These are phyloP conservation scores for Gallinago paraguaiae DNA, from an alignment of 2,113 vertebrate species.

Conservation along the genomic window DNA sequence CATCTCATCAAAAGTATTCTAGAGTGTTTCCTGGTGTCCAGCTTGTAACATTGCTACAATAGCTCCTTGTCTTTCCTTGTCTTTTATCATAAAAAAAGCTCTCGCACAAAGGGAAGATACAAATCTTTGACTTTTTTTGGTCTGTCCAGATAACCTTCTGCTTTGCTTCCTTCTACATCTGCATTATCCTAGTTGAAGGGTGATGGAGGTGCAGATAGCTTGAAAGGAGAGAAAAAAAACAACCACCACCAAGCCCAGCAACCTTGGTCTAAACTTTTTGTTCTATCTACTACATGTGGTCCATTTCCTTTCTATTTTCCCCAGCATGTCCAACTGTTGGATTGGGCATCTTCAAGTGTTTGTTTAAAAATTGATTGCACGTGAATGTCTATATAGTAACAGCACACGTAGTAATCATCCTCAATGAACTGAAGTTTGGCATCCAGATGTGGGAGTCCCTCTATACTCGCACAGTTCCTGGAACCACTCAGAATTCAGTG, in stretches of 20 bases:
- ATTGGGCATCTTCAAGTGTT: background rate
- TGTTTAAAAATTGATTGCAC: background rate
- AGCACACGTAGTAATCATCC: background rate
- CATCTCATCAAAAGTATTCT: background rate
- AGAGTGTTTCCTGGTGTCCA: background rate
- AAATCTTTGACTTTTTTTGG: background rate
- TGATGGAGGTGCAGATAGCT: background rate
- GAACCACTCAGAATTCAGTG: background rate
- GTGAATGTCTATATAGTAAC: background rate
- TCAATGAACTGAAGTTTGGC: background rate
- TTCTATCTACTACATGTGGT: background rate
- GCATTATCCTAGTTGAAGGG: background rate
- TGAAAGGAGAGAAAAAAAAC: background rate
- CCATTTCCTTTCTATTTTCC: background rate
- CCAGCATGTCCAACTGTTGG: background rate
- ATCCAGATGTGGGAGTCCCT: background rate
- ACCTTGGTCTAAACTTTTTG: background rate
- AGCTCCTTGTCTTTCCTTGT: background rate
- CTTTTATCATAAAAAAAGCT: background rate
- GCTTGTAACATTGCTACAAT: background rate
- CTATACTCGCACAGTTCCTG: background rate
- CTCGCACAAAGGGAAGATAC: background rate
- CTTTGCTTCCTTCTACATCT: background rate
- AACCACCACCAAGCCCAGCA: background rate
- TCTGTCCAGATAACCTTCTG: background rate